Evolutionary conservation across 2,797 vertebrate species (phyloP).

Genomic region (Poecilia gillii): DNA sequence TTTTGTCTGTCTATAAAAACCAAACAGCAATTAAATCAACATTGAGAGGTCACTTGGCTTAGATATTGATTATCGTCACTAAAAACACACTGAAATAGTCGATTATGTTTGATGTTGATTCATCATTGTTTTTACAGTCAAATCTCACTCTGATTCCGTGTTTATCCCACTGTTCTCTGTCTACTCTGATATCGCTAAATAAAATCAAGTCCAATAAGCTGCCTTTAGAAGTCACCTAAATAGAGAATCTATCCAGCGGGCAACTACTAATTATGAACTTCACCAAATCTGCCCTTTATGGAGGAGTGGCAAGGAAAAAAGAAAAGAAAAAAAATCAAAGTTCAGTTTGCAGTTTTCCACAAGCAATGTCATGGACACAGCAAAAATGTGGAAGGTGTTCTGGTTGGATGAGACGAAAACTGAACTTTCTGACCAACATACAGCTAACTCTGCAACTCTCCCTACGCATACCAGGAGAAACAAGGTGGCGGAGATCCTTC

Average conservation of each 20-base stretch:
- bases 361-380: neutral
- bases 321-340: neutral
- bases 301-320: neutral
- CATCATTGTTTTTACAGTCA: neutral
- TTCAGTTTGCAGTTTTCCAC: neutral
- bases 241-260: neutral
- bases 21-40: neutral
- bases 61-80: neutral
- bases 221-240: neutral
- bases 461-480: neutral
- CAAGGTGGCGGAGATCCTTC: neutral
- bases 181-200: neutral
- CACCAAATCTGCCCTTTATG: neutral
- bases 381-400: neutral
- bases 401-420: neutral
- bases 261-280: neutral
- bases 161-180: neutral
- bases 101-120: neutral
- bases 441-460: neutral
- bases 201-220: neutral
- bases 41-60: neutral
- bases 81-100: neutral
- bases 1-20: neutral
- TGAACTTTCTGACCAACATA: neutral
- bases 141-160: neutral